Base-by-base conservation (phyloP, 2,888 invertebrate species). In the Troides aeacus region DNA sequence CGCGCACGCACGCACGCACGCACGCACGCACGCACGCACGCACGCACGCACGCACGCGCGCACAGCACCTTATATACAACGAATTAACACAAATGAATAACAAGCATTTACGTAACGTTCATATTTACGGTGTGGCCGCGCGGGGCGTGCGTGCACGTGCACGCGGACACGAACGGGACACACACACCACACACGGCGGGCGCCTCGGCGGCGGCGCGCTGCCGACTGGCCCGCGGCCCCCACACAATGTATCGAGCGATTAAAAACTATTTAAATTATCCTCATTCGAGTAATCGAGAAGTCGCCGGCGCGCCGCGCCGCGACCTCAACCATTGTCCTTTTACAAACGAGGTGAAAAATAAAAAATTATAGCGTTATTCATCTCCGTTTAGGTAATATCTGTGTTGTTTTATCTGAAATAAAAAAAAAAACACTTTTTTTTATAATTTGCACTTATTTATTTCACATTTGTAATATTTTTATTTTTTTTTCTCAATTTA, bases 201-300 rank as follows among this genome's bases (percentile, higher is more conserved):
- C 30, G 30, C 3, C 30, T 5, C 30, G 30, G 30, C 50, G 36
- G 18, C 50, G 50, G 17, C 50, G 30, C 10, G 62, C 17, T 8
- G n/a, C 58, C 69, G 69, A 57, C 64, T 42, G 64, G 57, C 57
- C 57, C 30, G 63, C 60, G 64, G 71, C 39, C 39, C 39, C 39
- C 66, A 72, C 70, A 72, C 71, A 69, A 71, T 71, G 61, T 46
- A 64, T 64, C 64, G 71, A 68, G 56, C 70, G 72, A 69, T 72
- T 65, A 64, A 64, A 69, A 64, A 64, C 50, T 69, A 64, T 71
- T 70, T 69, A 70, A 71, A 70, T 68, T 63, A 66, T 62, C 46
- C 66, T 57, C 66, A 24, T 72, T 71, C 66, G 68, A 59, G n/a
- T 64, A 62, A 62, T 59, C 46, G 64, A 46, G 30, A 59, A 57